Evolutionary conservation across 2,888 invertebrate species (phyloP).

Genomic region (Conomelus anceps): DNA sequence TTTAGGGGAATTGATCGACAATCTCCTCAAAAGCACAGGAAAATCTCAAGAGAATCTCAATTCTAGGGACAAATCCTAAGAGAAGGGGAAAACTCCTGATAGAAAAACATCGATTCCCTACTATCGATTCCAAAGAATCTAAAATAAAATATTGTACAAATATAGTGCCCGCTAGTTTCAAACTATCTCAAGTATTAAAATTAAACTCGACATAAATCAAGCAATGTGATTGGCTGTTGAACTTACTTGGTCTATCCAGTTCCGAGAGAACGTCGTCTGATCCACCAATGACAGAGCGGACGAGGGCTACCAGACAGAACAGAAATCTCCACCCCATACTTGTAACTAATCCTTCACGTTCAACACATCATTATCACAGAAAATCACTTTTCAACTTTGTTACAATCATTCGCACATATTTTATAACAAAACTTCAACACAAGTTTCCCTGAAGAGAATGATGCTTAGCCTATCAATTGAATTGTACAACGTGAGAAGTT

Average conservation of each 20-base stretch:
- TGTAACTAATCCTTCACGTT: background rate
- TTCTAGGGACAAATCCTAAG: too few species aligned
- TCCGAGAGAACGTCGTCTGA: constrained; percentile 23
- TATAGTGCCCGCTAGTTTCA: too few species aligned
- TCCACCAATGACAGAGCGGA: background rate
- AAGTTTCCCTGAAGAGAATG: background rate
- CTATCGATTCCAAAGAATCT: too few species aligned
- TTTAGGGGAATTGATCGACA: too few species aligned
- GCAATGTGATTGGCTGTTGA: background rate
- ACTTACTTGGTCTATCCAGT: constrained; percentile 27
- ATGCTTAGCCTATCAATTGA: background rate
- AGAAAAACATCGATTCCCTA: too few species aligned
- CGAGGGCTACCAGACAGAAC: background rate
- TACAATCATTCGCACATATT: background rate
- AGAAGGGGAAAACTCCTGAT: too few species aligned
- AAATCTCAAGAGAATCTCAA: too few species aligned
- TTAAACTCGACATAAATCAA: too few species aligned
- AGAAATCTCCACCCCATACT: background rate
- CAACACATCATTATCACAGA: background rate
- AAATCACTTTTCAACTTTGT: background rate
- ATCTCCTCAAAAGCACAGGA: too few species aligned
- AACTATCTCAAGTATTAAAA: too few species aligned
- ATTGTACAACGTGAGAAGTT: background rate
- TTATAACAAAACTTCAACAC: background rate
- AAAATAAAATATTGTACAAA: too few species aligned